A percentile compares a stretch with the other conserved stretches of the same genome.
Conservation (phyloP, 53 echinoderm and acorn worm species). For the Holothuria leucospilota region DNA sequence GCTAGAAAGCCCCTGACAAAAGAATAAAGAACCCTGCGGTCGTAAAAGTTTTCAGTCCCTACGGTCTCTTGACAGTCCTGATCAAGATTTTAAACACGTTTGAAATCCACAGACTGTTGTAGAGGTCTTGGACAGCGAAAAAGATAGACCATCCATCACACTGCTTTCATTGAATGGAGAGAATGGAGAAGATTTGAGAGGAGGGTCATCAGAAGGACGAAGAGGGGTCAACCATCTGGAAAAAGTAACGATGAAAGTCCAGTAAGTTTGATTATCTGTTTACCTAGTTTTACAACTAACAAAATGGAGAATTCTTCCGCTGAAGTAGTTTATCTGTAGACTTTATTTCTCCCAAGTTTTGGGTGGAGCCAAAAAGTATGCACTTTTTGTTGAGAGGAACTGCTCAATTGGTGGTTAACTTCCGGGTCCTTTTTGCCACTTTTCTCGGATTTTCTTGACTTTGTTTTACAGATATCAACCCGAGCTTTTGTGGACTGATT, state of each 20-base stretch:
- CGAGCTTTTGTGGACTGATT: constrained; percentile 60
- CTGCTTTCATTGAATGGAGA: constrained; percentile 64
- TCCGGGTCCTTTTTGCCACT: no score
- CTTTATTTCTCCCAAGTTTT: no score
- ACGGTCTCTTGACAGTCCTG: no score
- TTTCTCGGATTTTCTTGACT: not conserved
- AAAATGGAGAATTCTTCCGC: no score
- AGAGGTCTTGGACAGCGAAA: constrained; percentile 60
- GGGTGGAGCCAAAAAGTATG: no score
- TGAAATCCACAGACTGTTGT: constrained; percentile 67
- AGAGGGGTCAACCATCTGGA: constrained; percentile 81
- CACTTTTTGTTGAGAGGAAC: no score
- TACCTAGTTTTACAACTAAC: not conserved
- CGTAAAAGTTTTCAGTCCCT: no score
- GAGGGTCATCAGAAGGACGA: constrained; percentile 34
- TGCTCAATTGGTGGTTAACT: no score
- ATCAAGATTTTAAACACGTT: not conserved
- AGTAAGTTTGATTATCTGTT: constrained; percentile 44
- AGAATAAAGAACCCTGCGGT: no score
- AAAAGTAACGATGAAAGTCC: constrained; percentile 60
- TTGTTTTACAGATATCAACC: constrained; percentile 58
- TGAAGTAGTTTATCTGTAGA: no score
- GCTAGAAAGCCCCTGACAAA: no score
- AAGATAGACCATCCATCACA: constrained; percentile 55
- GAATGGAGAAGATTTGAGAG: constrained; percentile 73